Evolutionary conservation across 1,140 invertebrate species (phyloP).

Genomic region (Heliconius hewitsoni): DNA sequence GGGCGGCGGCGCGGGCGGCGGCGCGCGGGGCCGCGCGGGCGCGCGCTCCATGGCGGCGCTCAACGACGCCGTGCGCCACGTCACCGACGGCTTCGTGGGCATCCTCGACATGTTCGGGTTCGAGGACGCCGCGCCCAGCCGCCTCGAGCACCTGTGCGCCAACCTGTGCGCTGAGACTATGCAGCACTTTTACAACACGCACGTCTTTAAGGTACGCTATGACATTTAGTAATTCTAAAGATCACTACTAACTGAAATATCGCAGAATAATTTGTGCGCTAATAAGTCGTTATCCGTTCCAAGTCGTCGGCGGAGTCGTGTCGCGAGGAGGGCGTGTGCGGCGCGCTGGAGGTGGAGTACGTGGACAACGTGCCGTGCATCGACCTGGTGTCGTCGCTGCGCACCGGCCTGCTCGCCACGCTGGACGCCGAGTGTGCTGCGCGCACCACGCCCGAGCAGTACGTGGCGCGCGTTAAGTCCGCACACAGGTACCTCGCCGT

Average conservation of each 20-base stretch:
- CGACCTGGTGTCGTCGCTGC: conserved; percentile 95
- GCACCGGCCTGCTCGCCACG: conserved; percentile 94
- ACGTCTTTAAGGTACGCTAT: conserved; percentile 89
- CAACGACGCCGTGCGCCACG: conserved; percentile 95
- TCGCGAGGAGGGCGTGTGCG: conserved; percentile 95
- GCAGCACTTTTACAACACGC: conserved; percentile 98
- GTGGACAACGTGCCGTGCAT: conserved; percentile 98
- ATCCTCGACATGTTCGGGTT: conserved; percentile 98
- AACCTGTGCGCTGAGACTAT: conserved; percentile 98
- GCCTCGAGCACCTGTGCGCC: conserved; percentile 96
- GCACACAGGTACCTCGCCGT: conserved; percentile 85
- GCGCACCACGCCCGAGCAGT: conserved; percentile 92
- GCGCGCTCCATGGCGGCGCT: conserved; percentile 95
- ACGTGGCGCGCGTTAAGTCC: conserved; percentile 92
- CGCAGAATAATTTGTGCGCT: neutral
- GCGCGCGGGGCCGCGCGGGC: conserved; percentile 84
- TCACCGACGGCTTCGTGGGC: conserved; percentile 97
- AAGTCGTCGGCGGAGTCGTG: conserved; percentile 94
- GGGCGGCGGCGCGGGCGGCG: conserved; percentile 87
- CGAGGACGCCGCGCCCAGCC: conserved; percentile 94
- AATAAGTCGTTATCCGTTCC: neutral
- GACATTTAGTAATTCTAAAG: neutral
- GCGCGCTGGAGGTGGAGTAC: conserved; percentile 95
- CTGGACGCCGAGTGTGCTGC: conserved; percentile 96
- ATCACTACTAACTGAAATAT: neutral